Evolutionary conservation across 2,113 vertebrate genomes (phyloP), one percentile per base, ranked within the genome.

Genomic region (Xyrauchen texanus): DNA sequence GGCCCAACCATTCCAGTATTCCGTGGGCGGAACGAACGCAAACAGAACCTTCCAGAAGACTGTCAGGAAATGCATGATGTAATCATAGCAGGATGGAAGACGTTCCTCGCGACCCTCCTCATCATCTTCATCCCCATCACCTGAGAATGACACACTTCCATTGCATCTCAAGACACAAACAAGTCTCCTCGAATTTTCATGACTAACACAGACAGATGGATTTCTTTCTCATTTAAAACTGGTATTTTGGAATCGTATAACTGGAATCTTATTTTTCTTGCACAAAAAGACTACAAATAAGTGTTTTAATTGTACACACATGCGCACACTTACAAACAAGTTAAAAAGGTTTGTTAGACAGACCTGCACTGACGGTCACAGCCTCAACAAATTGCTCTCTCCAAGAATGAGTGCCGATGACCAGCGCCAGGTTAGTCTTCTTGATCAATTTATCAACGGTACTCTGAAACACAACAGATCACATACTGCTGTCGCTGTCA

Each of bases 21-120:
- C 95, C 0, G 96, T 97, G 76, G 96, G 96, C 0, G 96, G 96
- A 49, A 97, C 96, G 4, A 93, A 97, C 83, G 96, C 96, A 0
- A 97, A 97, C 55, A 97, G 91, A 11, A 97, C 95, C 90, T 97
- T 97, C 96, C 96, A 97, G 94, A 97, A 97, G 53, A 97, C 94
- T 0, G 96, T 97, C 83, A 97, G 89, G 87, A 97, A 96, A 83
- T 97, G 96, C 95, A 97, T 97, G 86, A 97, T 88, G 70, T 97
- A 97, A 88, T 97, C 95, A 4, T 92, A 96, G 84, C 96, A 97
- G 0, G 95, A 97, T 0, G 96, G 96, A 1, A 93, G 94, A 34
- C 82, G 92, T 81, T 94, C 95, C 85, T 95, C 95, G 0, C 94
- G 89, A 0, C 93, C 90, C 42, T 93, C 92, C 8, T 91, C 92